Evolutionary conservation across 2,797 vertebrate genomes (phyloP), one percentile per base, ranked within the genome.

Genomic region (Chelon auratus): DNA sequence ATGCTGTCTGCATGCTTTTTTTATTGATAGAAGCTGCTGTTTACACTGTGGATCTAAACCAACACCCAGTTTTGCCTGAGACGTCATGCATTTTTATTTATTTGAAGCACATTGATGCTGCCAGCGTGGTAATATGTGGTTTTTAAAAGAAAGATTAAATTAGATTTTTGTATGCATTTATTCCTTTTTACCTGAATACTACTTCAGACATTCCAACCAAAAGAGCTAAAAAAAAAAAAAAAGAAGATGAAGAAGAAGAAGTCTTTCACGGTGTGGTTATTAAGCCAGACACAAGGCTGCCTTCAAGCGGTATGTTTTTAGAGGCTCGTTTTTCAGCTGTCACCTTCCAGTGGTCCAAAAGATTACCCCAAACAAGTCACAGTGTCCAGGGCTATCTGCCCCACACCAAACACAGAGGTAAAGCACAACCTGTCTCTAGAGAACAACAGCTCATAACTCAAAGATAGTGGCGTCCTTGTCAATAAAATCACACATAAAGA

Each of bases 311-410:
- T 52, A 58, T 59, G 77, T 74, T 85, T 90, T 85, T 39, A 87
- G 64, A 83, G 77, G 87, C 85, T 88, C 80, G 70, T 92, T 91
- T 92, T 88, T 92, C 87, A 91, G 75, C 81, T 87, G 91, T 91
- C 86, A 87, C 78, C 80, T 87, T 77, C 61, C 57, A 81, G 53
- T 63, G 83, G 85, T 78, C 82, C 83, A 59, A 87, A 78, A 87
- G 83, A 90, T 90, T 88, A 87, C 77, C 68, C 77, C 11, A 17
- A 86, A 90, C 87, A 81, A 81, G 89, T 83, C 75, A 56, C 77
- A 70, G 73, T 75, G 88, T 89, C 85, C 89, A 60, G 43, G 70
- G 77, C 72, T 83, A 82, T 83, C 83, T 71, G 80, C 77, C 84
- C 86, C 81, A 68, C 86, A 79, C 83, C 70, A 67, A 77, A 77